Base-by-base conservation (phyloP, 2,888 invertebrate species). In the Sepiola atlantica region DNA sequence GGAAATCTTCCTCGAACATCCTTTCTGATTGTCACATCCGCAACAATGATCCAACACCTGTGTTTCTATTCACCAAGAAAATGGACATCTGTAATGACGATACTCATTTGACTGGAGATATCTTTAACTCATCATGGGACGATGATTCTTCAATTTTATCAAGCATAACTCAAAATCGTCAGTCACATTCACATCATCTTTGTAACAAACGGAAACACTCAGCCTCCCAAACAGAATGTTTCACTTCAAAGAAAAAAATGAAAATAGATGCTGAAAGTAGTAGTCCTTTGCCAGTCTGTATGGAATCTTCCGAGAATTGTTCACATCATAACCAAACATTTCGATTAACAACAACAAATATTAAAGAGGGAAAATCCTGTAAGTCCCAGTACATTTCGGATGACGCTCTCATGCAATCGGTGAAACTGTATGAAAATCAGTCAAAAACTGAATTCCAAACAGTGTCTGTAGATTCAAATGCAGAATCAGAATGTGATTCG, bases 351-450 rank as follows among this genome's bases (percentile, higher is more conserved):
- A 61, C 8, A 8, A 2, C 61, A 32, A 77, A 77, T 16, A n/a
- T n/a, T n/a, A 16, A n/a, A n/a, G n/a, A 3, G 77, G 77, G n/a
- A n/a, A 77, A n/a, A 77, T 77, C 32, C 16, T 92, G 54, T 54
- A 92, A 92, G 54, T 55, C 16, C 54, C 55, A 45, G n/a, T 45
- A 92, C 24, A 92, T 92, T 55, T 92, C 92, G 28, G 92, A 92
- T 92, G 92, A 92, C 28, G 20, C 54, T 18, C 55, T 92, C 18
- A 55, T 55, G n/a, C 45, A 92, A 35, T 55, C 92, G 18, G 55
- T 92, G 54, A 55, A 92, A 35, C 45, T 55, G 54, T 92, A 92
- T 55, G 92, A 92, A 55, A 92, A 92, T 55, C 92, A 54, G 14
- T 54, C 92, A 18, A 21, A 21, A 28, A 16, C n/a, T 1, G 28